Conservation (phyloP, 2,888 invertebrate genomes). For the Metopia argyrocephala region DNA sequence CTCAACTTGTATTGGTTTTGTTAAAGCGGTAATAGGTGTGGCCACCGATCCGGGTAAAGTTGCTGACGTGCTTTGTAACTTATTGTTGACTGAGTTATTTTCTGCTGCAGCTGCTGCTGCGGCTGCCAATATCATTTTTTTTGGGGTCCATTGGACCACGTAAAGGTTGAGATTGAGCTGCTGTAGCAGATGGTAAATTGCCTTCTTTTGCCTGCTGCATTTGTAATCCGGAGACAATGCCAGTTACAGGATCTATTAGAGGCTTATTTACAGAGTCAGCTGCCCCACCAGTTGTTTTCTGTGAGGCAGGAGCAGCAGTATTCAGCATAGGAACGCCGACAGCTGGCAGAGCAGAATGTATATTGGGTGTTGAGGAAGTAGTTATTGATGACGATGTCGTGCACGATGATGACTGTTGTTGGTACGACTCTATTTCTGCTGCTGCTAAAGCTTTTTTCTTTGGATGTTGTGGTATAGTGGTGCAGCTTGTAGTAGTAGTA, state of each 20-base stretch:
- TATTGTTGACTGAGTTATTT: constrained; percentile 38
- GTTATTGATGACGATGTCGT: constrained; percentile 12
- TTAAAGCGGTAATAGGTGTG: constrained; percentile 69
- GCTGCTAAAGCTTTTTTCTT: constrained; percentile 76
- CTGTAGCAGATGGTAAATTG: constrained; percentile 72
- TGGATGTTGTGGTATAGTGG: constrained; percentile 72
- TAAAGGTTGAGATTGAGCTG: constrained; percentile 55
- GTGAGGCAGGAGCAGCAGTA: constrained; percentile 71
- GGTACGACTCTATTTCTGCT: constrained; percentile 74
- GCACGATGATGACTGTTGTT: not conserved
- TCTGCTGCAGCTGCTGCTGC: constrained; percentile 55
- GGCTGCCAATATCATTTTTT: constrained; percentile 64
- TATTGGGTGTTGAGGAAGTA: constrained; percentile 31
- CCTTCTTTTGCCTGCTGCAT: constrained; percentile 84
- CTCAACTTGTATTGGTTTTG: constrained; percentile 71
- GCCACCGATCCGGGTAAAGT: constrained; percentile 46
- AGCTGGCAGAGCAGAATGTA: constrained; percentile 69
- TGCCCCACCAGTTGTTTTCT: constrained; percentile 75
- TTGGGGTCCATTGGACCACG: constrained; percentile 61
- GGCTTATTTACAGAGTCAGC: constrained; percentile 81
- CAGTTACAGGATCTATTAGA: constrained; percentile 87
- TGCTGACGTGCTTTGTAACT: constrained; percentile 45
- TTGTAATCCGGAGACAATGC: constrained; percentile 83
- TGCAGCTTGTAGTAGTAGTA: not conserved
- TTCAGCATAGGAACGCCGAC: constrained; percentile 71